phyloP scores from a whole-genome alignment of 2,888 invertebrate genomes.

The Ptychoptera contaminata region DNA sequence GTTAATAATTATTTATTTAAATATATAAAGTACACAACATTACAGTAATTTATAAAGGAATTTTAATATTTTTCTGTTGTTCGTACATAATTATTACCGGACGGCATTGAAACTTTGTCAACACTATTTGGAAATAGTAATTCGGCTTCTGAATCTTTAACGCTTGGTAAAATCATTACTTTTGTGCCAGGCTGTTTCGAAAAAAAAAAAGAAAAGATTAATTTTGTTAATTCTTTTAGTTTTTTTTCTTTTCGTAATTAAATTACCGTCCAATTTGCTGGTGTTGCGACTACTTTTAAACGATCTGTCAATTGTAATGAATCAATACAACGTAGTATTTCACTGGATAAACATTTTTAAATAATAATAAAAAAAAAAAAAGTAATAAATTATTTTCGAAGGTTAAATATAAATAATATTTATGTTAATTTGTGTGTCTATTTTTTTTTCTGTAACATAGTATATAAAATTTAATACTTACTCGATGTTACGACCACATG shows the following conservation, averaged over 20 bases:
- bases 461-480: constrained; percentile 33
- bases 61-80: constrained; percentile 48
- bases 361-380: constrained; percentile 2
- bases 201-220: constrained; percentile 12
- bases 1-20: too few relatives aligned
- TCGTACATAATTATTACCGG: constrained; percentile 58
- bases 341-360: constrained; percentile 40
- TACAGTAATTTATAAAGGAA: too few relatives aligned
- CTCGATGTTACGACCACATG: constrained; percentile 76
- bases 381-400: constrained; percentile 1
- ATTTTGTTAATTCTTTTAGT: too few relatives aligned
- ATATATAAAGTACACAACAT: too few relatives aligned
- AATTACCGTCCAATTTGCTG: constrained; percentile 68
- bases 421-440: neutral
- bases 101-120: constrained; percentile 53
- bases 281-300: constrained; percentile 61
- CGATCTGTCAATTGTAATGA: constrained; percentile 62
- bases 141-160: constrained; percentile 46
- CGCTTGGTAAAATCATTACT: constrained; percentile 64
- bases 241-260: too few relatives aligned
- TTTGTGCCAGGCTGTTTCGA: constrained; percentile 44
- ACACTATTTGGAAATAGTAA: constrained; percentile 53
- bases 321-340: constrained; percentile 69
- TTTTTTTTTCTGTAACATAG: too few relatives aligned
- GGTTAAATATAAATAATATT: constrained; percentile 1